These are phyloP conservation scores for Zootoca vivipara DNA, from an alignment of 2,113 vertebrate genomes.

Conservation along the genomic window DNA sequence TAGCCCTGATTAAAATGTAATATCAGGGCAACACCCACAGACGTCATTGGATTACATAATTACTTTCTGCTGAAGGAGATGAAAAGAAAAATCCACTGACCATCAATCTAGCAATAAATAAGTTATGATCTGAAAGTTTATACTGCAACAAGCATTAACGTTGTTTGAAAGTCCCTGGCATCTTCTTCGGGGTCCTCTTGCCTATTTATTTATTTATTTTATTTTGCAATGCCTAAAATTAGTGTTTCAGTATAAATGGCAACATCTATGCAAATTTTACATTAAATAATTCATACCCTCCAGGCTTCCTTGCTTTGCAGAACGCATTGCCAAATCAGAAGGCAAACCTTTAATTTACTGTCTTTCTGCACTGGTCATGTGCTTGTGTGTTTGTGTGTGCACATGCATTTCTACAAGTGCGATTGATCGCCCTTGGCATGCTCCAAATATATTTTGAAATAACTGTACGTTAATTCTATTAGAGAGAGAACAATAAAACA, in stretches of 20 bases:
- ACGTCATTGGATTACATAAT: slow-evolving; percentile 43
- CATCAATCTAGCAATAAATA: slow-evolving; percentile 49
- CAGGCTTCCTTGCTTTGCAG: slow-evolving; percentile 34
- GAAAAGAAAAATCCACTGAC: slow-evolving; percentile 9
- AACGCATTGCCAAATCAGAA: slow-evolving; percentile 39
- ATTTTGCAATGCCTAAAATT: neutral
- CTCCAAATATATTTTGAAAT: slow-evolving; percentile 23
- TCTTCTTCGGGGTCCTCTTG: slow-evolving; percentile 16
- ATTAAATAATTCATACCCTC: slow-evolving; percentile 38
- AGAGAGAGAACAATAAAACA: slow-evolving; percentile 12
- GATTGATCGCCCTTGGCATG: neutral
- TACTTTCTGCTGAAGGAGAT: slow-evolving; percentile 30
- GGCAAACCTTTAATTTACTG: slow-evolving; percentile 42
- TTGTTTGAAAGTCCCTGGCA: slow-evolving; percentile 54
- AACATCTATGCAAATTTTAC: slow-evolving; percentile 43
- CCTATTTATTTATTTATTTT: neutral
- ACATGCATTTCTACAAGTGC: neutral
- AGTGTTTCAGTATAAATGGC: slow-evolving; percentile 36
- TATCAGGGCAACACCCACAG: slow-evolving; percentile 49
- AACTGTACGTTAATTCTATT: slow-evolving; percentile 27
- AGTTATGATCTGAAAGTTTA: slow-evolving; percentile 39
- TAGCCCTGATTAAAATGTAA: slow-evolving; percentile 41
- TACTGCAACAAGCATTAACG: slow-evolving; percentile 48
- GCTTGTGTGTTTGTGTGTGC: neutral
- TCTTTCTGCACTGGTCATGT: neutral